These are phyloP conservation scores for Leontopithecus rosalia DNA, from an alignment of 2,797 vertebrate genomes.

Conservation along the genomic window DNA sequence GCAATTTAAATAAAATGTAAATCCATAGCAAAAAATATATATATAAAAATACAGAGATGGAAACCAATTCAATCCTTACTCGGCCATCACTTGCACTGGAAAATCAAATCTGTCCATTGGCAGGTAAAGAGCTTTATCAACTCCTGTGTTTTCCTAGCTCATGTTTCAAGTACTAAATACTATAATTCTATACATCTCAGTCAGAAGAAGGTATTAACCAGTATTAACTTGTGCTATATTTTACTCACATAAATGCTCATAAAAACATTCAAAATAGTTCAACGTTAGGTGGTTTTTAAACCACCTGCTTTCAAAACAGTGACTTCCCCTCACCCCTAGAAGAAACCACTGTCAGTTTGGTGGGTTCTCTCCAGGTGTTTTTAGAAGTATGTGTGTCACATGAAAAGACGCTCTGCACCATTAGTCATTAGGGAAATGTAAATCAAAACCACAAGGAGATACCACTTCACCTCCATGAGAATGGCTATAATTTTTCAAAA, in stretches of 20 bases:
- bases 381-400: background rate
- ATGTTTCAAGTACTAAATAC: background rate
- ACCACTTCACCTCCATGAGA: background rate
- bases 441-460: background rate
- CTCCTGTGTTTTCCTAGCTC: background rate
- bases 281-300: conserved; percentile 5
- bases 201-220: background rate
- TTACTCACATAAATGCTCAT: background rate
- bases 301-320: background rate
- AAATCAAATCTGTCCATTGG: background rate
- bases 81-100: background rate
- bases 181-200: background rate
- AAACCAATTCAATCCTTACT: background rate
- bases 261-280: background rate
- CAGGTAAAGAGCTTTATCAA: background rate
- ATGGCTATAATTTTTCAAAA: background rate
- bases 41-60: background rate
- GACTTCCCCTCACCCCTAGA: background rate
- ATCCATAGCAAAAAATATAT: background rate
- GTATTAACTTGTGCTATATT: background rate
- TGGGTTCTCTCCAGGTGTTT: background rate
- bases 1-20: background rate
- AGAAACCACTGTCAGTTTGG: background rate
- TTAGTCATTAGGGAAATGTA: background rate
- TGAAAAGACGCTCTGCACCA: background rate